A percentile compares a stretch with the other conserved stretches of the same genome.
These are phyloP conservation scores for Rotaria macrura DNA, from an alignment of 2,888 invertebrate species.

Conservation along the genomic window DNA sequence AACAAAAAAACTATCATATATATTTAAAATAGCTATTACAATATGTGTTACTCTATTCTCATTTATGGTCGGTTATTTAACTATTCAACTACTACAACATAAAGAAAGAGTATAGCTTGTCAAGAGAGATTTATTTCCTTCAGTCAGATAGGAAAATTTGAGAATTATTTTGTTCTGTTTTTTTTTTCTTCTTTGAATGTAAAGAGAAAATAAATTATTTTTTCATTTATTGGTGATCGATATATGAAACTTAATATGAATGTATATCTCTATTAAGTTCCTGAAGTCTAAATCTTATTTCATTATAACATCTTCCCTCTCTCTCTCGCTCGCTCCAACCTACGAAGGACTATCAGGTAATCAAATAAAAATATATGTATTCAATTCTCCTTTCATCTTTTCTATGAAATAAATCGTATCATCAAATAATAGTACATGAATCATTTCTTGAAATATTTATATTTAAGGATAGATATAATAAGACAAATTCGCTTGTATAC, in stretches of 20 bases:
- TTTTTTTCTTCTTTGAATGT: no score
- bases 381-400: background rate
- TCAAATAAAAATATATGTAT: background rate
- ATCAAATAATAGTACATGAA: background rate
- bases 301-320: no score
- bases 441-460: constrained; percentile 6
- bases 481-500: background rate
- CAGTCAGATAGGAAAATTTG: background rate
- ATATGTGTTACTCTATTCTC: background rate
- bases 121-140: background rate
- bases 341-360: background rate
- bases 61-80: background rate
- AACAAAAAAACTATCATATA: background rate
- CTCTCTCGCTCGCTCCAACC: background rate
- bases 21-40: background rate
- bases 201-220: no score
- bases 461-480: background rate
- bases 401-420: no score
- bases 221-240: no score
- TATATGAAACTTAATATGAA: background rate
- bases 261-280: no score
- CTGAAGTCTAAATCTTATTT: background rate
- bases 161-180: no score
- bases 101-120: background rate
- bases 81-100: background rate